These are phyloP conservation scores for Muscidifurax raptorellus DNA, from an alignment of 1,140 invertebrate genomes.

Conservation along the genomic window DNA sequence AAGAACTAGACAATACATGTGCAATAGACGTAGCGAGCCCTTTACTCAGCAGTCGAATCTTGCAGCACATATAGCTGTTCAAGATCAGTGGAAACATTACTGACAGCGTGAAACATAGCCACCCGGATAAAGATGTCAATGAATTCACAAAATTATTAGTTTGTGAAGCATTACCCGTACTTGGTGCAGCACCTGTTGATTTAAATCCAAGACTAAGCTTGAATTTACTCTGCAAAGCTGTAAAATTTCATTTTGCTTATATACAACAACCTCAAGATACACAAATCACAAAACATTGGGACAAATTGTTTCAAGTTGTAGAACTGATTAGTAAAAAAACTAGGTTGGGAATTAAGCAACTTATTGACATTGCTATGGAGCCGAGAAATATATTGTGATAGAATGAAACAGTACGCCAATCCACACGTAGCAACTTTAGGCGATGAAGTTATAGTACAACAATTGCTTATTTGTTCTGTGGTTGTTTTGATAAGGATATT, in stretches of 20 bases:
- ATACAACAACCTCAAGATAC: conserved; percentile 80
- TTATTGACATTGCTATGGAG: conserved; percentile 71
- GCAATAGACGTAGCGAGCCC: conserved; percentile 58
- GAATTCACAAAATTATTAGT: conserved; percentile 84
- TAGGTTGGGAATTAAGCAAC: conserved; percentile 85
- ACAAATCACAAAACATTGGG: conserved; percentile 86
- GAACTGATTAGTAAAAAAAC: conserved; percentile 84
- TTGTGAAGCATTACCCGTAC: conserved; percentile 84
- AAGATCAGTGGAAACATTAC: conserved; percentile 83
- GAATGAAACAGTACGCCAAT: conserved; percentile 67
- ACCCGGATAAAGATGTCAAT: conserved; percentile 80
- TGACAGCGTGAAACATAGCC: conserved; percentile 86
- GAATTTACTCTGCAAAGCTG: conserved; percentile 78
- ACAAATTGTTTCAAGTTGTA: conserved; percentile 84
- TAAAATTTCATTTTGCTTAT: conserved; percentile 81
- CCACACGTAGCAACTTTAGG: conserved; percentile 60
- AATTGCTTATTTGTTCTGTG: conserved; percentile 67
- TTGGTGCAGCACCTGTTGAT: conserved; percentile 79
- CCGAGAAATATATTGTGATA: conserved; percentile 68
- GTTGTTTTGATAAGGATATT: conserved; percentile 70
- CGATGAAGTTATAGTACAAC: conserved; percentile 67
- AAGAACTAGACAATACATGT: conserved; percentile 66
- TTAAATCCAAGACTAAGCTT: conserved; percentile 82
- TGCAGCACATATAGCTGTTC: conserved; percentile 67
- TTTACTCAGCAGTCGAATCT: conserved; percentile 67